Base-by-base conservation (phyloP, 2,797 vertebrate genomes). In the Centroberyx gerrardi region DNA sequence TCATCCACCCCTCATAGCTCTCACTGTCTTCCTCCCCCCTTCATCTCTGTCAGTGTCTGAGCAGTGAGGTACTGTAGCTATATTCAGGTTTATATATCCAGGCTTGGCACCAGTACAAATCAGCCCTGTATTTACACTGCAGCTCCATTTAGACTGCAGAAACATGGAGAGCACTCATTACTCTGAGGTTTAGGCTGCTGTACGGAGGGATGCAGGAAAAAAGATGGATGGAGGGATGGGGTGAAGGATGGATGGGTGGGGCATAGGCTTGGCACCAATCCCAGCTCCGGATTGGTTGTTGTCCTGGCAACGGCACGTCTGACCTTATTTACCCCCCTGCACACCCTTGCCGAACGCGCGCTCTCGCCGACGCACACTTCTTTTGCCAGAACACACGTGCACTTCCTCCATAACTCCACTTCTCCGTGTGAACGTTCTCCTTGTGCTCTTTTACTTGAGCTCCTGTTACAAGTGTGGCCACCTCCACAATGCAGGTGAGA, bases 131-230 rank as follows among this genome's bases (percentile, higher is more conserved):
- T 89, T 93, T 91, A 87, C 83, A 22, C 86, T 74, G 87, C 78
- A 81, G 87, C 90, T 88, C 85, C 77, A 75, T 92, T 91, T 90
- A 88, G 89, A 85, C 77, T 75, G 81, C 79, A 86, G 90, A 78
- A 90, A 87, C 88, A 85, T 63, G 67, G 72, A 91, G 90, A 90
- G 89, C 93, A 80, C 87, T 95, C 92, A 94, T 95, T 95, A 95
- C 92, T 85, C 83, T 92, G 93, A 94, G 93, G 93, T 94, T 92
- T 87, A 78, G 90, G 80, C 81, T 81, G 80, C 87, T 88, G 84
- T 22, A 86, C 66, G 7, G 64, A 85, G 52, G 66, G 81, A 86
- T 81, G 76, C 77, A 81, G 66, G 70, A n/a, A 4, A 48, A 54
- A 36, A 74, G 31, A 56, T 7, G 42, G 76, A 86, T 78, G 76